Evolutionary conservation across 2,113 vertebrate genomes (phyloP).

Genomic region (Heterotis niloticus): DNA sequence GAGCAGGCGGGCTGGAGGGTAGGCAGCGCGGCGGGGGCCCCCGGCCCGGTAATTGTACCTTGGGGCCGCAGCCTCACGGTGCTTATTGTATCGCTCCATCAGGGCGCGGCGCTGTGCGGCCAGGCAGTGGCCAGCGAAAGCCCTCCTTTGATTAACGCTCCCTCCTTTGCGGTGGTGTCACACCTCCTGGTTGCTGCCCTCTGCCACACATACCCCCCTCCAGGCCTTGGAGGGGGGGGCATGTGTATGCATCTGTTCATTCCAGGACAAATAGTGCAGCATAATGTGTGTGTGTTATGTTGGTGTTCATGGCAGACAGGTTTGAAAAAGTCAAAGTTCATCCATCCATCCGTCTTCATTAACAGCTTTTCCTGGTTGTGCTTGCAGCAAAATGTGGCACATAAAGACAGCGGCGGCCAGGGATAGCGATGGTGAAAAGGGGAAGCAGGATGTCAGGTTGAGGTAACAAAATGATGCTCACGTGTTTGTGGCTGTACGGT

Average conservation of each 20-base stretch:
- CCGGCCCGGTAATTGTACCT: constrained; percentile 19
- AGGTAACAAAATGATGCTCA: no score
- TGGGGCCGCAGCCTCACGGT: neutral
- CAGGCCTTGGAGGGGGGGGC: neutral
- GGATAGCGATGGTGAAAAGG: no score
- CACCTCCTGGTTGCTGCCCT: neutral
- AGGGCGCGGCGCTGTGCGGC: neutral
- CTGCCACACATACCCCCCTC: constrained; percentile 15
- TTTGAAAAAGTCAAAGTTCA: neutral
- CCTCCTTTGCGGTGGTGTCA: neutral
- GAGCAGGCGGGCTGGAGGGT: neutral
- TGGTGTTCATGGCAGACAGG: no score
- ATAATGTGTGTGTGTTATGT: no score
- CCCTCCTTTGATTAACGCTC: constrained; percentile 4
- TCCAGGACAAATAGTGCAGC: no score
- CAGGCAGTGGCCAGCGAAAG: neutral
- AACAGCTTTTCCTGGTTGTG: neutral
- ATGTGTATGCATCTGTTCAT: neutral
- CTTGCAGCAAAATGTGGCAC: no score
- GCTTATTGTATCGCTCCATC: neutral
- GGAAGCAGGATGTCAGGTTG: no score
- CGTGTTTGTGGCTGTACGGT: no score
- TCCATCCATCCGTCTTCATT: neutral
- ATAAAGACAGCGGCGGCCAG: no score
- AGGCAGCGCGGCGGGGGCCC: constrained; percentile 3